phyloP scores from a whole-genome alignment of 2,113 vertebrate species.

The human region DNA sequence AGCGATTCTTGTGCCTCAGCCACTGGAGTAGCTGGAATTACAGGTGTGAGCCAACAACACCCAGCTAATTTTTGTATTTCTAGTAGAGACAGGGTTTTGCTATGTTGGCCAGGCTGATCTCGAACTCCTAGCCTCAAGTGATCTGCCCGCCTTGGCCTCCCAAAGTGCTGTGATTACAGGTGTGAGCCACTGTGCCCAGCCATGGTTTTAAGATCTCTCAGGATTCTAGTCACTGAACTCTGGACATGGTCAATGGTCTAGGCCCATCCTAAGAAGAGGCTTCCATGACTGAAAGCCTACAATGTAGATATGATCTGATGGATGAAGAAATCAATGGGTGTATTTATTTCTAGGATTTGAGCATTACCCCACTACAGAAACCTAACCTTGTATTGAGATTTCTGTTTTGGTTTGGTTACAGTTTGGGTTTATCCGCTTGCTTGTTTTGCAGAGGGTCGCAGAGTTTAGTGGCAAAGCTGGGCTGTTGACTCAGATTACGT shows the following conservation, averaged over 20 bases:
- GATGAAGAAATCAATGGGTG: neutral
- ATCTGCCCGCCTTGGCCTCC: no score
- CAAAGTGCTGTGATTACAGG: no score
- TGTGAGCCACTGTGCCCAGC: no score
- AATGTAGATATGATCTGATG: no score
- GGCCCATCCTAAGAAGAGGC: neutral
- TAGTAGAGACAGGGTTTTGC: no score
- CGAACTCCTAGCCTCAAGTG: no score
- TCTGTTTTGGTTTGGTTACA: neutral
- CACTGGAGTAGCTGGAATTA: no score
- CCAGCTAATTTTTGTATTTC: no score
- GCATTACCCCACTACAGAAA: neutral
- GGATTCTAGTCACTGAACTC: neutral
- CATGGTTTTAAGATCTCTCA: neutral
- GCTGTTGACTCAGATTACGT: neutral
- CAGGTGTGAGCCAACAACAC: no score
- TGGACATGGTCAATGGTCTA: neutral
- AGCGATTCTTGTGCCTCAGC: no score
- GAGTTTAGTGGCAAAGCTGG: neutral
- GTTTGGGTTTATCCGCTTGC: neutral
- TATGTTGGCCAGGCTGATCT: no score
- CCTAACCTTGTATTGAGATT: neutral
- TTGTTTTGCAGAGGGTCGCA: neutral
- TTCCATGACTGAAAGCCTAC: fast-evolving
- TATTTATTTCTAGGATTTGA: neutral